phyloP scores from a whole-genome alignment of 2,888 invertebrate genomes.

The Phortica magna region DNA sequence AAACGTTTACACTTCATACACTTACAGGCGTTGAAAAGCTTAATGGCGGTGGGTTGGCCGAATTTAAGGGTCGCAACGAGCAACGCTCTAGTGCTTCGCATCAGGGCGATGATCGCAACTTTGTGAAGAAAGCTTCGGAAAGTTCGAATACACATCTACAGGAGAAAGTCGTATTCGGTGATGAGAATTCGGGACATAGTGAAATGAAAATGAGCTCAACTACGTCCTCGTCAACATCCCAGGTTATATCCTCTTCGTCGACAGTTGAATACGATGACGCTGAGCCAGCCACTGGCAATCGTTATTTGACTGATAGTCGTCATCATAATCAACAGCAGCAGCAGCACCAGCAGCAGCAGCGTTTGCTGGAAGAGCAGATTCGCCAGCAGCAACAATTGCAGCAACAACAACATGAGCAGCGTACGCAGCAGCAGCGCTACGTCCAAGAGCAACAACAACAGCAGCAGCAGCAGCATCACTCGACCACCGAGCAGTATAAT shows the following conservation, averaged over 20 bases:
- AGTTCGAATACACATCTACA: conserved; percentile 79
- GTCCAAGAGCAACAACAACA: conserved; percentile 49
- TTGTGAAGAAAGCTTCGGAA: conserved; percentile 78
- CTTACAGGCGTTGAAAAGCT: conserved; percentile 81
- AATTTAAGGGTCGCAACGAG: conserved; percentile 83
- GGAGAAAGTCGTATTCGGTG: conserved; percentile 79
- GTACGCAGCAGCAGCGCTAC: conserved; percentile 72
- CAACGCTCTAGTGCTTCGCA: conserved; percentile 80
- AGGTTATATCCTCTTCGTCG: conserved; percentile 72
- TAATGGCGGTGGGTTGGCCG: conserved; percentile 83
- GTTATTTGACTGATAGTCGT: conserved; percentile 60
- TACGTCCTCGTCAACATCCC: conserved; percentile 73
- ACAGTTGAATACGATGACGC: conserved; percentile 63
- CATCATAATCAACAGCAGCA: conserved; percentile 37
- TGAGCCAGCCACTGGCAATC: conserved; percentile 47
- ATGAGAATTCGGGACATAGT: conserved; percentile 78
- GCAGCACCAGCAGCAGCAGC: conserved; percentile 41
- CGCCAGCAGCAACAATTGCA: conserved; percentile 70
- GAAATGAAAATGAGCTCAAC: conserved; percentile 76
- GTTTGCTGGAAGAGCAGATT: conserved; percentile 70
- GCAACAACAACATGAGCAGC: conserved; percentile 66
- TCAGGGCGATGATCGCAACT: conserved; percentile 80
- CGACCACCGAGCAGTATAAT: conserved; percentile 50
- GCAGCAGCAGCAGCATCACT: conserved; percentile 75
- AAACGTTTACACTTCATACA: conserved; percentile 53